Percentiles rank a stretch among this genome's conserved stretches.
Evolutionary conservation across 1,140 invertebrate species (phyloP).

Genomic region (Whitmania pigra): DNA sequence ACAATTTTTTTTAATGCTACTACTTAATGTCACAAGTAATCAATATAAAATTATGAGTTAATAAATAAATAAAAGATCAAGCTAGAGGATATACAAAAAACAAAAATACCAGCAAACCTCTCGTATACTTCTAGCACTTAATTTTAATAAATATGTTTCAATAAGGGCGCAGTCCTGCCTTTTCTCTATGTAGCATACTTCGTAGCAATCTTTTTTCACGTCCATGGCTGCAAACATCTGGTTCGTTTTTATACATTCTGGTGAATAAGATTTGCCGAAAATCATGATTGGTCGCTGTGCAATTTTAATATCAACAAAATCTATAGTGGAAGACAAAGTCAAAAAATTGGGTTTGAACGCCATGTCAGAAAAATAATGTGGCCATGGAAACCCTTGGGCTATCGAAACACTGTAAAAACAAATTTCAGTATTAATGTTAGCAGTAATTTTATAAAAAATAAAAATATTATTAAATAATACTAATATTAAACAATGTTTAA

Average conservation of each 20-base stretch:
- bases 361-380: too few relatives aligned
- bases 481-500: too few relatives aligned
- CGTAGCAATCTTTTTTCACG: background rate
- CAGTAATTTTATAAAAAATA: too few relatives aligned
- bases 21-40: background rate
- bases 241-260: slow-evolving; percentile 5
- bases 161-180: slow-evolving; percentile 1
- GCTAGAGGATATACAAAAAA: background rate
- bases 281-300: background rate
- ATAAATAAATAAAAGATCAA: background rate
- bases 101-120: background rate
- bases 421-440: too few relatives aligned
- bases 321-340: background rate
- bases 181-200: slow-evolving; percentile 1
- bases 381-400: too few relatives aligned
- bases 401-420: too few relatives aligned
- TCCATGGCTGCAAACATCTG: background rate
- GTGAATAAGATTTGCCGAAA: background rate
- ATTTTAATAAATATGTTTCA: slow-evolving; percentile 6
- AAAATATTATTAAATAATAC: too few relatives aligned
- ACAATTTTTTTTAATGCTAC: background rate
- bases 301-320: background rate
- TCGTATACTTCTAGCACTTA: background rate
- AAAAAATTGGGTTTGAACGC: background rate
- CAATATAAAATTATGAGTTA: background rate